phyloP scores from a whole-genome alignment of 2,113 vertebrate species.

The Pseudopipra pipra region DNA sequence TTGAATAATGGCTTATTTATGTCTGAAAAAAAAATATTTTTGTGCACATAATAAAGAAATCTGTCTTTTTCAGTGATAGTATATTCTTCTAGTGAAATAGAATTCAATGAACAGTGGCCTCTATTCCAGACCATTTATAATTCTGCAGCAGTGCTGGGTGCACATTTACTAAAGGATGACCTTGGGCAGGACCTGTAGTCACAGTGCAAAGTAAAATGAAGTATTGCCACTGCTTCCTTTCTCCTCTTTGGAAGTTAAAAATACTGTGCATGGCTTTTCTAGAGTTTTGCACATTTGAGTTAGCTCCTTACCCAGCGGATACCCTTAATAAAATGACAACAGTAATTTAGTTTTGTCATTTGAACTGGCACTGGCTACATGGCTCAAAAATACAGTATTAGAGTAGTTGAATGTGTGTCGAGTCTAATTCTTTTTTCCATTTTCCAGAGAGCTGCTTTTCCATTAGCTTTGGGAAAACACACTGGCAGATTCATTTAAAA shows the following conservation, averaged over 20 bases:
- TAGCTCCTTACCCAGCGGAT: slow-evolving; percentile 93
- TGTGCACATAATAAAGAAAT: slow-evolving; percentile 77
- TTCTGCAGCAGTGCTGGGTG: slow-evolving; percentile 75
- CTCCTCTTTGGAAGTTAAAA: slow-evolving; percentile 83
- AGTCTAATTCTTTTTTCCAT: slow-evolving; percentile 99
- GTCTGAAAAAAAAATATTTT: slow-evolving; percentile 62
- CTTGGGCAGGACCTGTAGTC: slow-evolving; percentile 82
- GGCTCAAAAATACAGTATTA: slow-evolving; percentile 99
- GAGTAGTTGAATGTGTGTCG: slow-evolving; percentile 94
- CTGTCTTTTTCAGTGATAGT: slow-evolving; percentile 72
- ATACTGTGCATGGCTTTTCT: slow-evolving; percentile 86
- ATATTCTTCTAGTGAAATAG: slow-evolving; percentile 75
- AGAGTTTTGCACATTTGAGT: slow-evolving; percentile 92
- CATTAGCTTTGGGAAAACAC: slow-evolving; percentile 98
- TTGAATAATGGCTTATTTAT: slow-evolving; percentile 62
- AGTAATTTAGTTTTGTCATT: slow-evolving; percentile 99
- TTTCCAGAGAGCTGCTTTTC: slow-evolving; percentile 99
- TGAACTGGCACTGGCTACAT: slow-evolving; percentile 87
- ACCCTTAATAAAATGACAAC: slow-evolving; percentile 99
- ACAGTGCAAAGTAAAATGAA: slow-evolving; percentile 82
- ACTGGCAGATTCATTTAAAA: slow-evolving; percentile 99
- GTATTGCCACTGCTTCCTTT: slow-evolving; percentile 77
- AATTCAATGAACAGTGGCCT: slow-evolving; percentile 79
- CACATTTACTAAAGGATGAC: slow-evolving; percentile 83
- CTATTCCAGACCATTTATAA: slow-evolving; percentile 81